Base-by-base conservation (phyloP, 2,888 invertebrate genomes). In the Epistrophe grossulariae region DNA sequence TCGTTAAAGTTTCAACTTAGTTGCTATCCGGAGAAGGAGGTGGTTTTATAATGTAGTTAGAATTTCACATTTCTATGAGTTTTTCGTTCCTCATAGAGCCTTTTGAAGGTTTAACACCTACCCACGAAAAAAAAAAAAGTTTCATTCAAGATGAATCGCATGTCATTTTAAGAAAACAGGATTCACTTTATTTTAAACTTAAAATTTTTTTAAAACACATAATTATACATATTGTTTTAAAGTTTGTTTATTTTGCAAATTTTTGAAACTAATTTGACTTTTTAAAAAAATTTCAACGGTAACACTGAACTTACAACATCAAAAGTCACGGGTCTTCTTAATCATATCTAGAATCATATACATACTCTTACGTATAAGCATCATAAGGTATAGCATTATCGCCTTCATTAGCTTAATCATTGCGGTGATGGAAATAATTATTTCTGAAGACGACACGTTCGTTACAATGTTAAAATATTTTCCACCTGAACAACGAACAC, bases 361-460 rank as follows among this genome's bases (percentile, higher is more conserved):
- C 4, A 3, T 57, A 57, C 24, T 24, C 24, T 1, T 57, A 10
- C 7, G 9, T 57, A 24, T 24, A 17, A 35, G 38, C 43, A 45
- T 24, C 8, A 6, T 43, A 13, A 13, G 11, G 10, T 62, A 43
- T 43, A 62, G 24, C 24, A 62, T 84, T 84, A 84, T 84, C 77
- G 52, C 81, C 81, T 85, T 82, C 85, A 85, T 85, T 85, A 85
- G 82, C 82, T 70, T 82, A 82, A 82, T 85, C 78, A 82, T 78
- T 74, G 72, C 77, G 77, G 78, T 85, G 73, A 82, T 85, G 82
- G 57, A 78, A 82, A 73, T 82, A 85, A 84, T 84, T 81, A 81
- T 68, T 77, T 19, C 76, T 52, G 71, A 81, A 66, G 72, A 81
- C 60, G 62, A 19, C 62, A 24, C 24, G 31, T 57, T 64, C 43